phyloP scores from a whole-genome alignment of 2,113 vertebrate genomes.

The Odocoileus virginianus region DNA sequence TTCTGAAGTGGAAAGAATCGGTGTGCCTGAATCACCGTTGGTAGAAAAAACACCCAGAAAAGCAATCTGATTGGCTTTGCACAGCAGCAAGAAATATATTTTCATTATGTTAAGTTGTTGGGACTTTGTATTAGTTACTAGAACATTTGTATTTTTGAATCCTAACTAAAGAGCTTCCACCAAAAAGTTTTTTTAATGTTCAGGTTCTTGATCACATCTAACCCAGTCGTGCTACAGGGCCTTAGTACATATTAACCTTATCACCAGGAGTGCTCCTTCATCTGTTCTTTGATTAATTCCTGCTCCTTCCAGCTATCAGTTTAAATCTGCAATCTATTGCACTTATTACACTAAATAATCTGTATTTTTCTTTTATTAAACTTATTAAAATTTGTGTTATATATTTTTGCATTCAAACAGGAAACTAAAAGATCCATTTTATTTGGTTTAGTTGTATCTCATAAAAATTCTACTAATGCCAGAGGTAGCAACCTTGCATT shows the following conservation, averaged over 20 bases:
- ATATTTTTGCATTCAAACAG: neutral
- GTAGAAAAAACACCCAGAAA: neutral
- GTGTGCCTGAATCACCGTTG: neutral
- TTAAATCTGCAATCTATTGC: neutral
- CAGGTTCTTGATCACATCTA: neutral
- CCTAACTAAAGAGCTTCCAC: neutral
- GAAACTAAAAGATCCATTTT: neutral
- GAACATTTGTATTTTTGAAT: neutral
- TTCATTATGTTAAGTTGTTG: neutral
- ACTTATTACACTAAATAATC: neutral
- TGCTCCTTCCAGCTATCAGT: neutral
- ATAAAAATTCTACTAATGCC: neutral
- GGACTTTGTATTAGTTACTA: neutral
- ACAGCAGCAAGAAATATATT: neutral
- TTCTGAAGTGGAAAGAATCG: neutral
- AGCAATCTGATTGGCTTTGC: neutral
- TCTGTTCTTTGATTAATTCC: neutral
- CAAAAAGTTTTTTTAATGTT: neutral
- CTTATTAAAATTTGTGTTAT: neutral
- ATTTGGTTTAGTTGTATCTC: neutral
- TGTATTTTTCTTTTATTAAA: neutral
- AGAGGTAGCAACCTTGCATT: neutral
- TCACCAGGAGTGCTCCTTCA: neutral
- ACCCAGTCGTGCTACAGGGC: neutral
- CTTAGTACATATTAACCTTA: neutral